phyloP scores from a whole-genome alignment of 2,797 vertebrate species.

The Acanthurus tractus region DNA sequence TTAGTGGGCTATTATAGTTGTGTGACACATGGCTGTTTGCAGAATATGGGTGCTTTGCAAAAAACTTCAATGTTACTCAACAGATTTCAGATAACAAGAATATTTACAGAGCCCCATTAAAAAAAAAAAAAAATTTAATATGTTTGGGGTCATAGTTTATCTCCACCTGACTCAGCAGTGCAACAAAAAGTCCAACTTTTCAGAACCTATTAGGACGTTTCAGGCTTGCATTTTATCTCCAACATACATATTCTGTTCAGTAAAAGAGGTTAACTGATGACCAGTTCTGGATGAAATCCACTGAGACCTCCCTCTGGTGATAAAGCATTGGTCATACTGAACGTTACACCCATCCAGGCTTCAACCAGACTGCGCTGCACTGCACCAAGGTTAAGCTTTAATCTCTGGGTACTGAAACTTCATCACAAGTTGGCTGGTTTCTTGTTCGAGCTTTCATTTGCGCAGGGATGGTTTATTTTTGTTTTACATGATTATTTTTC shows the following conservation, averaged over 20 bases:
- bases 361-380: conserved; percentile 4
- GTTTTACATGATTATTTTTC: not conserved
- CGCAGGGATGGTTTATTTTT: conserved; percentile 1
- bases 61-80: no score
- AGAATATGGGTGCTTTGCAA: not conserved
- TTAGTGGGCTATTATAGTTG: no score
- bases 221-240: not conserved
- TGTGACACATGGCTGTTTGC: not conserved
- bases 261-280: not conserved
- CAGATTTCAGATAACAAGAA: no score
- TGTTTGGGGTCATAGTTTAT: no score
- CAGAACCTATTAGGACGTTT: not conserved
- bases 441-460: conserved; percentile 11
- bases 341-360: not conserved
- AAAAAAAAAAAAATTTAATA: no score
- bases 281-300: not conserved
- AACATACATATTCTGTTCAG: not conserved
- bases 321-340: not conserved
- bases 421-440: conserved; percentile 2
- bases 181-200: no score
- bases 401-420: conserved; percentile 18
- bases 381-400: conserved; percentile 11
- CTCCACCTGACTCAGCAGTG: no score
- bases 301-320: not conserved
- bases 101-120: no score